These are phyloP conservation scores for Heliocidaris erythrogramma DNA, from an alignment of 35 echinoderm and acorn worm species.

Conservation along the genomic window DNA sequence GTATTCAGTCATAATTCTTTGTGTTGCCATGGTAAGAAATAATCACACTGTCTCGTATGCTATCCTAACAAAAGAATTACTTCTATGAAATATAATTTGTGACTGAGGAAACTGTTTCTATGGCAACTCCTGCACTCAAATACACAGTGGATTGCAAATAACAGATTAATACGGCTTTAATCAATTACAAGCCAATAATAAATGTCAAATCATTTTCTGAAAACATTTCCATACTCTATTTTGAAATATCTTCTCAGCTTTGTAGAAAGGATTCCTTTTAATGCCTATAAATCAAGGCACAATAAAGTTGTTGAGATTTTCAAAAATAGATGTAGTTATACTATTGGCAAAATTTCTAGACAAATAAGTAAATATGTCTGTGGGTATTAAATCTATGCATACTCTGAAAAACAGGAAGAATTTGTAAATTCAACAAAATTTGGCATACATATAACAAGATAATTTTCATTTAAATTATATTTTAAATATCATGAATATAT, in stretches of 20 bases:
- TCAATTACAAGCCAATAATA: background rate
- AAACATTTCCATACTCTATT: background rate
- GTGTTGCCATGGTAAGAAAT: background rate
- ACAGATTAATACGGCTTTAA: background rate
- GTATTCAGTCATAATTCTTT: background rate
- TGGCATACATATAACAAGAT: no score
- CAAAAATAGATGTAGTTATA: no score
- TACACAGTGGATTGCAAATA: background rate
- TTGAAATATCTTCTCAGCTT: background rate
- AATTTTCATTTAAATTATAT: no score
- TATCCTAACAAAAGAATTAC: background rate
- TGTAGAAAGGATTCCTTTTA: no score
- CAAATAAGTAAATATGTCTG: no score
- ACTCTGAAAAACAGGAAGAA: no score
- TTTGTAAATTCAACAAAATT: no score
- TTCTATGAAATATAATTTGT: background rate
- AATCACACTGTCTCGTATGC: background rate
- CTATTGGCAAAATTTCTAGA: no score
- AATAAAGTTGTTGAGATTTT: no score
- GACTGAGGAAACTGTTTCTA: background rate
- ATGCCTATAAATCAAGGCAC: no score
- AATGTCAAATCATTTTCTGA: background rate
- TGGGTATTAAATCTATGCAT: no score
- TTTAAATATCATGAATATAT: no score
- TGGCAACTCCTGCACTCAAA: background rate